Conservation (phyloP, 2,888 invertebrate species). For the Pseudeuparius sepicola region DNA sequence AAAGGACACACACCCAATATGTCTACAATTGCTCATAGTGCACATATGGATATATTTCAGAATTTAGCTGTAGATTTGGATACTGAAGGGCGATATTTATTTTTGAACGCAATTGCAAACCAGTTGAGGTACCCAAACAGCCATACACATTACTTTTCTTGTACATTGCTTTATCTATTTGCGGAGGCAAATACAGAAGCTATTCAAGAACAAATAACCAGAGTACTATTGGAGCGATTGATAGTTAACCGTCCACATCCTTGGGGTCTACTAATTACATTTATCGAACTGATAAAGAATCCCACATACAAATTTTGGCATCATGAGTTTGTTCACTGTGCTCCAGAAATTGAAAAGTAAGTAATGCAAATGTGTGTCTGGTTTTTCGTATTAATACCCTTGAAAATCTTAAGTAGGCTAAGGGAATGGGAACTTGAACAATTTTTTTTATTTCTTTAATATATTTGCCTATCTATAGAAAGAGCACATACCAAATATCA, state of each 20-base stretch:
- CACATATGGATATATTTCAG: conserved; percentile 99
- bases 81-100: conserved; percentile 94
- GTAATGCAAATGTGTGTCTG: no score
- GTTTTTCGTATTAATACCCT: no score
- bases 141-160: conserved; percentile 99
- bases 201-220: conserved; percentile 96
- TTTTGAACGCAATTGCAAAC: conserved; percentile 97
- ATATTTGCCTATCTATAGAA: no score
- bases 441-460: no score
- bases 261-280: conserved; percentile 97
- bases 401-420: no score
- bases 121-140: conserved; percentile 98
- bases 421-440: no score
- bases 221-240: conserved; percentile 90
- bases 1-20: conserved; percentile 91
- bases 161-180: conserved; percentile 92
- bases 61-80: conserved; percentile 97
- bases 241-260: conserved; percentile 99
- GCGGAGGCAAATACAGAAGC: conserved; percentile 95
- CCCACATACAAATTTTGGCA: conserved; percentile 98
- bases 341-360: conserved; percentile 98
- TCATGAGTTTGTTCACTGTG: conserved; percentile 98
- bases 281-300: conserved; percentile 98
- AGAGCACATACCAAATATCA: no score
- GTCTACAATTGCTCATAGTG: conserved; percentile 96